Base-by-base conservation (phyloP, 2,888 invertebrate genomes). In the Halictus ligatus region DNA sequence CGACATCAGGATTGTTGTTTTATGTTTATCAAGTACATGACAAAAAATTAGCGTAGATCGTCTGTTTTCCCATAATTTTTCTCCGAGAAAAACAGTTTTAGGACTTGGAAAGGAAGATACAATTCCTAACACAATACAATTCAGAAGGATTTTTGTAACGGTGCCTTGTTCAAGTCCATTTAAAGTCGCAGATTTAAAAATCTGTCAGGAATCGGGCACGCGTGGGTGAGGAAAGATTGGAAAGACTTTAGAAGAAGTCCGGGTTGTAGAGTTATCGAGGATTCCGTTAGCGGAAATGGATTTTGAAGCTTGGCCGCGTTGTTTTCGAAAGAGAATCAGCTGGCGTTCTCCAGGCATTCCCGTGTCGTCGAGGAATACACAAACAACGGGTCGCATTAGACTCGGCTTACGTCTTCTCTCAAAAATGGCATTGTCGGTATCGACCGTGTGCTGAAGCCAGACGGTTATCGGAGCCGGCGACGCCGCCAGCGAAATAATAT, bases 361-460 rank as follows among this genome's bases (percentile, higher is more conserved):
- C 29, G 64, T 29, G 64, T 64, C 64, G 64, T 64, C 64, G 64
- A 15, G 29, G 64, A 29, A 64, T 64, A 64, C 60, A 64, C 60
- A 29, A 69, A 69, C 35, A 69, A 40, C 21, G 15, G 58, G 35
- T 18, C 67, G 35, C 67, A 69, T 69, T 35, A 69, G 67, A 69
- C 21, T 69, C 67, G 35, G 21, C 67, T 69, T 69, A 40, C 67
- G 35, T 40, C 67, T n/a, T 25, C 58, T 58, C 58, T 40, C 67
- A 69, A 69, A 40, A 69, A 40, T 69, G 67, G 21, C 67, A 69
- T 35, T 40, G 35, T 21, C 40, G 0, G 10, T 69, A 69, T 69
- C 35, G 67, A 35, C 67, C 67, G 40, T 35, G 3, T 12, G 7
- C 29, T 29, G 3, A 29, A 29, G 64, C 64, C 64, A 64, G 29